Base-by-base conservation (phyloP, 2,888 invertebrate species). In the Folsomia manolachei region DNA sequence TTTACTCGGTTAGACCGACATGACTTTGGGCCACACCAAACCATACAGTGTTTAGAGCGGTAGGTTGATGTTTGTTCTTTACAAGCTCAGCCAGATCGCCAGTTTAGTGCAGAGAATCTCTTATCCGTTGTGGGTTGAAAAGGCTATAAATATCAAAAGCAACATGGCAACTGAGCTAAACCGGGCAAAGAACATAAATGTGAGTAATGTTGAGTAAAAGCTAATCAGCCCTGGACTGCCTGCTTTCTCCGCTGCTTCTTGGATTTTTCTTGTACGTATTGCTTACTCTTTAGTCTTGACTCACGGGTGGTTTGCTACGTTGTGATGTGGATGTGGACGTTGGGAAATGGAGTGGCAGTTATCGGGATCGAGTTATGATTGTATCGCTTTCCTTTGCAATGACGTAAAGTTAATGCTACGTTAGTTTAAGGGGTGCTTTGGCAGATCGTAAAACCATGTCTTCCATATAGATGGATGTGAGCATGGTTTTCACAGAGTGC, bases 101-200 rank as follows among this genome's bases (percentile, higher is more conserved):
- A n/a, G n/a, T n/a, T n/a, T n/a, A n/a, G n/a, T n/a, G n/a, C n/a
- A n/a, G n/a, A n/a, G n/a, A n/a, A n/a, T 23, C 24, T 62, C 62
- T 62, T 62, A 62, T 62, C 62, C 62, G 2, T 2, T 23, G 24
- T 62, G 25, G 62, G 23, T 26, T 27, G 21, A 63, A n/a, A 27
- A 9, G 63, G 63, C 63, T 26, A 63, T 63, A 63, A 63, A 63
- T 63, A 63, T 63, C 26, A 7, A 63, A 25, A 26, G 27, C 63
- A 63, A 63, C n/a, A 63, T 63, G 63, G 27, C 56, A 21, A 39
- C 39, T 51, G 56, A 21, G 21, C 56, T 56, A n/a, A 51, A 51
- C 9, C 9, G 56, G 19, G 19, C 56, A 4, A 56, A 56, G 56
- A 21, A 39, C 39, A 39, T 39, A 39, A 39, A 39, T 39, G 39